Percentiles rank a stretch among this genome's conserved stretches.
phyloP scores from a whole-genome alignment of 2,113 vertebrate genomes.

The Talpa occidentalis region DNA sequence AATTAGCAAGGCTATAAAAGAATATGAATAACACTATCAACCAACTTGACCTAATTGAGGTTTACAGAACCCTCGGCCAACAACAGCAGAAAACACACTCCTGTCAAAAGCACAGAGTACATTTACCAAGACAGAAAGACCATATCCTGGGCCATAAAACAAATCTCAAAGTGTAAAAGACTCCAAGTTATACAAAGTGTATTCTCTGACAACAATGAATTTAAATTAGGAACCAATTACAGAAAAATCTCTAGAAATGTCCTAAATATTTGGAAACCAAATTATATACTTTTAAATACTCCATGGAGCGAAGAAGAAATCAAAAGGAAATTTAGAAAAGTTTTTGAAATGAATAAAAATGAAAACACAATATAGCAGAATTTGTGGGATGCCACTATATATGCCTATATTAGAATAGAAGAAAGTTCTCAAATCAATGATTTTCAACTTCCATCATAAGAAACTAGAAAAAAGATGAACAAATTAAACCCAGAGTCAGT shows the following conservation, averaged over 20 bases:
- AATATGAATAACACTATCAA: conserved; percentile 19
- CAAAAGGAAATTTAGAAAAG: background rate
- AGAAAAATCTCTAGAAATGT: background rate
- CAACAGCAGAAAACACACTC: background rate
- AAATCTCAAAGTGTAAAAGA: background rate
- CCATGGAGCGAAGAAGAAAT: background rate
- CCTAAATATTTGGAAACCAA: conserved; percentile 20
- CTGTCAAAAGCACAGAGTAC: background rate
- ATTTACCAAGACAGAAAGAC: background rate
- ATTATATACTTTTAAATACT: background rate
- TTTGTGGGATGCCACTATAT: conserved; percentile 6
- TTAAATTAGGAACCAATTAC: conserved; percentile 35
- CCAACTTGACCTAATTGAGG: background rate
- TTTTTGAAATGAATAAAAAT: conserved; percentile 42
- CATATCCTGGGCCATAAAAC: conserved; percentile 5
- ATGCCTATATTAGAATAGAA: conserved; percentile 18
- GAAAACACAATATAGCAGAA: conserved; percentile 35
- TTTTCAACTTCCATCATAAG: conserved; percentile 21
- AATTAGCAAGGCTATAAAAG: background rate
- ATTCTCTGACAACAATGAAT: background rate
- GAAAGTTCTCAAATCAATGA: conserved; percentile 34
- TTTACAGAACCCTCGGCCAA: conserved; percentile 1
- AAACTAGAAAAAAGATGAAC: conserved; percentile 41
- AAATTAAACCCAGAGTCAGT: conserved; percentile 52
- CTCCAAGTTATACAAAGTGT: conserved; percentile 5